phyloP scores from a whole-genome alignment of 1,140 invertebrate genomes.

The Diorhabda elongata region DNA sequence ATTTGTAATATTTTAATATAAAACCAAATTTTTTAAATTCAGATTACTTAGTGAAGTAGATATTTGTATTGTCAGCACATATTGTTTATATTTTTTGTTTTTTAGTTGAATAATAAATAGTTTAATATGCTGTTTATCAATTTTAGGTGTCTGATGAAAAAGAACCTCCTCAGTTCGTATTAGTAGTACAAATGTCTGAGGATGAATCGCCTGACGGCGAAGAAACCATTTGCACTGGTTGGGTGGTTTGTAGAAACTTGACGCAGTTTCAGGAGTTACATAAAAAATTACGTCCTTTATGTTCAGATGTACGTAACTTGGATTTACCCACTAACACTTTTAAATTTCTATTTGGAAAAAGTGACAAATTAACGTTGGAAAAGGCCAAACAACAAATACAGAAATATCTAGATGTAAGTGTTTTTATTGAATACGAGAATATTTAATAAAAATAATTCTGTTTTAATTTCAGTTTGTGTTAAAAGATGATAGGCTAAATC shows the following conservation, averaged over 20 bases:
- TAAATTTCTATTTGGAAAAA: slow-evolving; percentile 75
- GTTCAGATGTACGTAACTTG: slow-evolving; percentile 71
- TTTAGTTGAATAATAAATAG: no score
- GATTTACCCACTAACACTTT: slow-evolving; percentile 76
- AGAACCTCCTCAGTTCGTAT: slow-evolving; percentile 74
- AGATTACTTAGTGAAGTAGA: no score
- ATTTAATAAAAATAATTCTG: neutral
- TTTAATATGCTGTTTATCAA: no score
- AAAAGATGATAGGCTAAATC: slow-evolving; percentile 79
- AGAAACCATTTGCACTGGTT: slow-evolving; percentile 69
- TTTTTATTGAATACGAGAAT: neutral
- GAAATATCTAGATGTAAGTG: slow-evolving; percentile 75
- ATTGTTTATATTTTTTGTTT: no score
- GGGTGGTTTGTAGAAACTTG: slow-evolving; percentile 78
- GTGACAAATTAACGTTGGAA: slow-evolving; percentile 71
- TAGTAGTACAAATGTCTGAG: slow-evolving; percentile 73
- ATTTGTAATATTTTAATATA: slow-evolving; percentile 16
- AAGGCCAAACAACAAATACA: slow-evolving; percentile 79
- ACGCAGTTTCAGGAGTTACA: slow-evolving; percentile 82
- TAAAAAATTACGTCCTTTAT: slow-evolving; percentile 76
- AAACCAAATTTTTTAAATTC: no score
- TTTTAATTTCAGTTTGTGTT: slow-evolving; percentile 65
- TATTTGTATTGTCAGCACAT: no score
- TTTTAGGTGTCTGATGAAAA: slow-evolving; percentile 68
- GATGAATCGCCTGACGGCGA: slow-evolving; percentile 55